These are phyloP conservation scores for Lithophane semibrunnea DNA, from an alignment of 2,888 invertebrate species.

Conservation along the genomic window DNA sequence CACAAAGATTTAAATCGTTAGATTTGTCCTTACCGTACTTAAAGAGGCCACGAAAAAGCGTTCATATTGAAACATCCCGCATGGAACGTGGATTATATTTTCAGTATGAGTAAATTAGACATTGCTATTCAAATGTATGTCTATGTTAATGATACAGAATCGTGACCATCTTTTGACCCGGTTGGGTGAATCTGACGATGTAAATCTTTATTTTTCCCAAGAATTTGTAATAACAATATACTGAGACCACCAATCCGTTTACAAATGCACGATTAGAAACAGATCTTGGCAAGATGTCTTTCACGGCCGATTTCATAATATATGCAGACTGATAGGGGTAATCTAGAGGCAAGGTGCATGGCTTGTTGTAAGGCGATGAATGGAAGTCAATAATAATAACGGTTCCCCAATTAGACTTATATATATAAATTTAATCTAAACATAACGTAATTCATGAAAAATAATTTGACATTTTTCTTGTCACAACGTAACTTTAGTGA, in stretches of 20 bases:
- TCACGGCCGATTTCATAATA: slow-evolving; percentile 14
- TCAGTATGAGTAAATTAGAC: neutral
- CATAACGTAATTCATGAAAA: neutral
- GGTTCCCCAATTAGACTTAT: neutral
- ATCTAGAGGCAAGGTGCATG: too few species aligned
- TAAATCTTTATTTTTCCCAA: neutral
- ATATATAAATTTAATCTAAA: neutral
- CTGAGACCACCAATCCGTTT: neutral
- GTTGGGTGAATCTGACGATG: neutral
- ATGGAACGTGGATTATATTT: neutral
- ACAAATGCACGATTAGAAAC: neutral
- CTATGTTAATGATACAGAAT: neutral
- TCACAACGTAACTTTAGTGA: neutral
- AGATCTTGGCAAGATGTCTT: neutral
- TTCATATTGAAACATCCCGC: neutral
- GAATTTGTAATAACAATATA: neutral
- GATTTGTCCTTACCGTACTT: neutral
- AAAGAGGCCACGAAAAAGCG: neutral
- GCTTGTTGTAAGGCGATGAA: neutral
- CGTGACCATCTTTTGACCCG: neutral
- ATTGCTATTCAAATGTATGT: neutral
- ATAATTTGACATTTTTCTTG: neutral
- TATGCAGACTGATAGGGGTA: slow-evolving; percentile 1
- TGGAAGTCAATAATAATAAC: neutral
- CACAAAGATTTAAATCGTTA: neutral